Percentiles rank a stretch among this genome's conserved stretches.
These are phyloP conservation scores for Aphelocoma coerulescens DNA, from an alignment of 2,113 vertebrate genomes.

Conservation along the genomic window DNA sequence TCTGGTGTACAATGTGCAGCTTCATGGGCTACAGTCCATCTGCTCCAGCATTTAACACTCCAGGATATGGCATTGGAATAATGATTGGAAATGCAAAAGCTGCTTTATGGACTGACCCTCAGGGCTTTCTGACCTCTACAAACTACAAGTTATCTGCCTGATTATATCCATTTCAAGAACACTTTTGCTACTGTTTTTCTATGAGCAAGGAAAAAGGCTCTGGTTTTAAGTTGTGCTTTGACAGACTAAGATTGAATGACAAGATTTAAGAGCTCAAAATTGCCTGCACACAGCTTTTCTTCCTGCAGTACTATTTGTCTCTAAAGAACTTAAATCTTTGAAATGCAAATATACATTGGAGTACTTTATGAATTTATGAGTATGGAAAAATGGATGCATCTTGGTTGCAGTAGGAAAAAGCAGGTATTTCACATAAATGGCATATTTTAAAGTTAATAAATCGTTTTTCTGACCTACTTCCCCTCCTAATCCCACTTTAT, in stretches of 20 bases:
- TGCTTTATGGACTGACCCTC: background rate
- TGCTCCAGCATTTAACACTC: background rate
- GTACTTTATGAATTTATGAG: background rate
- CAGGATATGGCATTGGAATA: background rate
- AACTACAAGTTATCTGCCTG: background rate
- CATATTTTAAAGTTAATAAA: conserved; percentile 20
- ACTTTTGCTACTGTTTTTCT: background rate
- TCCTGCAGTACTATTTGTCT: background rate
- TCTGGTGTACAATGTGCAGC: background rate
- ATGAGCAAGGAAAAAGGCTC: background rate
- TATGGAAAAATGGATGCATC: background rate
- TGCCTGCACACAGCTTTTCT: background rate
- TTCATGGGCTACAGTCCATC: background rate
- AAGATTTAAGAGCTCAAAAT: background rate
- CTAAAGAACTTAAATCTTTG: conserved; percentile 12
- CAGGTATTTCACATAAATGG: conserved; percentile 31
- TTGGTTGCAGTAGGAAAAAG: background rate
- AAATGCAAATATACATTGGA: background rate
- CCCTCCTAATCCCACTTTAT: background rate
- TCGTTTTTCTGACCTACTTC: background rate
- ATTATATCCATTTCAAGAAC: background rate
- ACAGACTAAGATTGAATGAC: background rate
- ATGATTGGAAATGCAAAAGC: background rate
- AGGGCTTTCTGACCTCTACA: background rate
- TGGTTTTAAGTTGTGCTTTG: background rate